phyloP scores from a whole-genome alignment of 2,113 vertebrate genomes.

The Tupaia chinensis region DNA sequence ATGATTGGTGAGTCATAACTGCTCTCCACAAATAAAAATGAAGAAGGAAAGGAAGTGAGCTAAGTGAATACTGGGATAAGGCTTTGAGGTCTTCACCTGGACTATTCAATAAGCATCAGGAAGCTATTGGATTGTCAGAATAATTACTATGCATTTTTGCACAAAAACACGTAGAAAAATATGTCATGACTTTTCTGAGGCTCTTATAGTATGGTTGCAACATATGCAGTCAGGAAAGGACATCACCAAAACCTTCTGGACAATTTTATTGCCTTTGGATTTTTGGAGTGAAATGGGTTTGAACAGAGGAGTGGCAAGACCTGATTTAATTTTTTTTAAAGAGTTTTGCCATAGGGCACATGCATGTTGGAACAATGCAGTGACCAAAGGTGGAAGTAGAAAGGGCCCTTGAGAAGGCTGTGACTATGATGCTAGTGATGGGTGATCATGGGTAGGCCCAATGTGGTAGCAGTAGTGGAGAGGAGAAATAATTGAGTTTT shows the following conservation, averaged over 20 bases:
- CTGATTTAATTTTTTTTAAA: neutral
- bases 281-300: neutral
- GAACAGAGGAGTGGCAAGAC: neutral
- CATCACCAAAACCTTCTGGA: neutral
- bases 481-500: neutral
- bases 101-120: neutral
- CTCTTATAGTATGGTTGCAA: no score
- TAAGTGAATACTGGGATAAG: neutral
- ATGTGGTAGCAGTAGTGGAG: neutral
- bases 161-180: no score
- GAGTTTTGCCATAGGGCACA: no score
- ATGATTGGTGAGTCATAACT: neutral
- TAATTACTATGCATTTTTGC: no score
- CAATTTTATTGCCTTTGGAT: neutral
- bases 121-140: neutral
- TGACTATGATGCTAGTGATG: neutral
- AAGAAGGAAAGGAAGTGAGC: neutral
- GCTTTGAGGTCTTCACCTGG: neutral
- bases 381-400: neutral
- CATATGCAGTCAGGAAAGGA: no score
- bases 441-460: accelerated
- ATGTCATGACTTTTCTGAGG: no score
- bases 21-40: neutral
- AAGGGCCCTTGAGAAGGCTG: neutral
- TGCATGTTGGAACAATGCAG: neutral